phyloP scores from a whole-genome alignment of 2,888 invertebrate species.

The Sphinx pinastri region DNA sequence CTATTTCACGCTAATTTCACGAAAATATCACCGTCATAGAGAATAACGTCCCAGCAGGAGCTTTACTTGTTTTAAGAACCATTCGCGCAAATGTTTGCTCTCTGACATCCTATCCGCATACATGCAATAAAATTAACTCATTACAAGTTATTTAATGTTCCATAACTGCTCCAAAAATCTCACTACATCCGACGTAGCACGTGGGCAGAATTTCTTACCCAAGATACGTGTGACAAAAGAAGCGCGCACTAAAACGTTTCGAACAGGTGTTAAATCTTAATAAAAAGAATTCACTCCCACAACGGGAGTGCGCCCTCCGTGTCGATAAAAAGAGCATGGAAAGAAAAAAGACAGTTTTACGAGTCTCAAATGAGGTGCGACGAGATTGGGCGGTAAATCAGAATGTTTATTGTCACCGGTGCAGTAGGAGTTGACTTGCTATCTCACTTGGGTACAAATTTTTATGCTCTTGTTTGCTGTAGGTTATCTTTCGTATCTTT shows the following conservation, averaged over 20 bases:
- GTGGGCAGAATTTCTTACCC: slow-evolving; percentile 17
- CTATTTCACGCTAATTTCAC: no score
- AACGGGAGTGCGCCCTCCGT: slow-evolving; percentile 13
- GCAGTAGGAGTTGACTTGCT: slow-evolving; percentile 21
- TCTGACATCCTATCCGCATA: no score
- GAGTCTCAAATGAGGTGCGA: slow-evolving; percentile 35
- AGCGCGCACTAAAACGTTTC: slow-evolving; percentile 25
- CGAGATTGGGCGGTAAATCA: slow-evolving; percentile 24
- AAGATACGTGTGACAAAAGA: slow-evolving; percentile 20
- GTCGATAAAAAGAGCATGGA: slow-evolving; percentile 11
- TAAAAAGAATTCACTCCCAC: slow-evolving; percentile 20
- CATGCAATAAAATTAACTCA: no score
- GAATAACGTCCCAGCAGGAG: no score
- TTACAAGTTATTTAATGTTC: no score
- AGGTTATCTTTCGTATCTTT: no score
- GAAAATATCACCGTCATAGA: no score
- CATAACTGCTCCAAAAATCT: background rate
- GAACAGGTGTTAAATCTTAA: slow-evolving; percentile 30
- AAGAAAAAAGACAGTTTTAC: slow-evolving; percentile 30
- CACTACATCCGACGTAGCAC: background rate
- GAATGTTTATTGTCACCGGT: slow-evolving; percentile 26
- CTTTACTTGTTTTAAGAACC: no score
- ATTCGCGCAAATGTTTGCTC: no score
- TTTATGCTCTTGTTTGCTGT: no score
- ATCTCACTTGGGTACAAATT: background rate